These are phyloP conservation scores for Bubo scandiacus DNA, from an alignment of 2,113 vertebrate genomes.

Conservation along the genomic window DNA sequence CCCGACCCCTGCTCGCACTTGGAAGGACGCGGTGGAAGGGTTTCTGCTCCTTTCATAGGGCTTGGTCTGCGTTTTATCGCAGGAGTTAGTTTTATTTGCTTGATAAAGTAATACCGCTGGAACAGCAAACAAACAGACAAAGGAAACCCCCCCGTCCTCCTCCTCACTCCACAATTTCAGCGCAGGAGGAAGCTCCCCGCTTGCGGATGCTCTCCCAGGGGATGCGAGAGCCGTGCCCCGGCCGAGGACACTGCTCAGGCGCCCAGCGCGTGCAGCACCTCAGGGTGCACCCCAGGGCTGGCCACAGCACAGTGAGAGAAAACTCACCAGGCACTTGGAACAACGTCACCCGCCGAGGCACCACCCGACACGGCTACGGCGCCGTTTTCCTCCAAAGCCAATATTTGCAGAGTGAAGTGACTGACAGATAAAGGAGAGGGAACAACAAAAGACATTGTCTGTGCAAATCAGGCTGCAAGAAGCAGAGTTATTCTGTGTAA, in stretches of 20 bases:
- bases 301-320: not conserved
- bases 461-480: not conserved
- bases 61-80: not conserved
- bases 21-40: rapidly evolving
- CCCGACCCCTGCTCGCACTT: rapidly evolving
- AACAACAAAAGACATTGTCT: not conserved
- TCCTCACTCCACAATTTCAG: not conserved
- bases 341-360: not conserved
- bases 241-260: too few species aligned
- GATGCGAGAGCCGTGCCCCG: not conserved
- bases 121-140: not conserved
- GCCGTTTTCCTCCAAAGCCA: not conserved
- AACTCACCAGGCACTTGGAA: too few species aligned
- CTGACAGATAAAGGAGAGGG: not conserved
- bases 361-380: rapidly evolving
- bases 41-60: rapidly evolving
- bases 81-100: too few species aligned
- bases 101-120: not conserved
- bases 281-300: not conserved
- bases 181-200: rapidly evolving
- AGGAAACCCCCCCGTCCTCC: not conserved
- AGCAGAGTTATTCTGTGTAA: too few species aligned
- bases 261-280: not conserved
- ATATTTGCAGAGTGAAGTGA: not conserved
- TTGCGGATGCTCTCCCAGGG: too few species aligned